Evolutionary conservation across 2,113 vertebrate genomes (phyloP), one percentile per base, ranked within the genome.

Genomic region (Nibea albiflora): DNA sequence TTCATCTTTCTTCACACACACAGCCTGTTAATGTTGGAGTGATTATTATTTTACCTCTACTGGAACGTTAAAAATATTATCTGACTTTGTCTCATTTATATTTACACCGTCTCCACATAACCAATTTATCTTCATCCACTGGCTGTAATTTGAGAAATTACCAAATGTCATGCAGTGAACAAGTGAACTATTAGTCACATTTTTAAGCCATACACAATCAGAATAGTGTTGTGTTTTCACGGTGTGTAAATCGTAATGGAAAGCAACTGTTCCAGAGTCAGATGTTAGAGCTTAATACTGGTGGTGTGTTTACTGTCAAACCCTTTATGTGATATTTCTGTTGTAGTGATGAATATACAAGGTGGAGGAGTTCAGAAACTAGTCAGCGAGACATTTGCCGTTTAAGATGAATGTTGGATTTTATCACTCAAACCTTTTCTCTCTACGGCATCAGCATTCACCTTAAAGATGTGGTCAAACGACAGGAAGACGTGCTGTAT

Each of bases 1-100:
- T 54, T 35, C 42, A 66, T 84, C 62, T 42, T 11, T 65, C 53
- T 75, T 68, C 19, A 62, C 65, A 12, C 46, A 35, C 35, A 8
- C 54, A 35, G 39, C 17, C 63, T 9, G 31, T 62, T 69, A 63
- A 42, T 3, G 54, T 35, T 28, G 44, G 35, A 70, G 39, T 1
- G 57, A 65, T 35, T 65, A 65, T 35, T 65, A 60, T 60, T 70
- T 66, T 64, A 47, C 44, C 71, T 82, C 52, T 9, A 8, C 50
- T 73, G 28, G 3, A 64, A 39, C 11, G 22, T 31, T 2, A 64
- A 53, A 70, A 73, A 74, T 52, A 56, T 24, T 12, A 42, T 49
- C 54, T 11, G 57, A 28, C n/a, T 39, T 20, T 19, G n/a, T 66
- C 26, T 83, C 24, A 31, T 64, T n/a, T 9, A 8, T 47, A 61